Conservation (phyloP, 2,888 invertebrate genomes). For the Acleris emargana region DNA sequence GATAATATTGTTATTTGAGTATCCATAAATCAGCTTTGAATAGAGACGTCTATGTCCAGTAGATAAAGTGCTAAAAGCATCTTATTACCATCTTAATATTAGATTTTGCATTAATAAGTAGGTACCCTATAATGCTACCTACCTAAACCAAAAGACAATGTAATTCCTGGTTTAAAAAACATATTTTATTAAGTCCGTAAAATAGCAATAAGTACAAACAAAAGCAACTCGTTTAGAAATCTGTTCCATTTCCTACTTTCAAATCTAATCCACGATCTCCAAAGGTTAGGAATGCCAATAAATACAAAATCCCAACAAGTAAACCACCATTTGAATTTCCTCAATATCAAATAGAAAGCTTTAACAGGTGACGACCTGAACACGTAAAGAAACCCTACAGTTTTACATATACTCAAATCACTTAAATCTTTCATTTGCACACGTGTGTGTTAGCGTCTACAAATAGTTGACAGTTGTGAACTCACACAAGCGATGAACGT, state of each 20-base stretch:
- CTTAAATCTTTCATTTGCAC: no score
- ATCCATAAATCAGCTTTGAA: no score
- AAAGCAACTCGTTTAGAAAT: constrained; percentile 24
- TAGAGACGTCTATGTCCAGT: no score
- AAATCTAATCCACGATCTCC: constrained; percentile 27
- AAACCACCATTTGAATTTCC: constrained; percentile 39
- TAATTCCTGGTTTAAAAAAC: not conserved
- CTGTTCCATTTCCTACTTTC: constrained; percentile 28
- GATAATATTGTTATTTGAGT: no score
- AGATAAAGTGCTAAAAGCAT: no score
- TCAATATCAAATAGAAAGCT: constrained; percentile 43
- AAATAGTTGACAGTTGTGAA: no score
- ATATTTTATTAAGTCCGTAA: constrained; percentile 3
- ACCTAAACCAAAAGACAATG: not conserved
- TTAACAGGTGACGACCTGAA: constrained; percentile 74
- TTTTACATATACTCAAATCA: constrained; percentile 67
- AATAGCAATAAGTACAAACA: constrained; percentile 6
- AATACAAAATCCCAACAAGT: constrained; percentile 32
- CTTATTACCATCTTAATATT: no score
- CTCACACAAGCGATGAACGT: no score
- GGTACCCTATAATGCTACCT: no score
- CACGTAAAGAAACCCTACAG: constrained; percentile 74
- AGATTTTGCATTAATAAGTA: no score
- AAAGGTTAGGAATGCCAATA: constrained; percentile 33
- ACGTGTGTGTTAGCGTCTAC: no score